A percentile compares a stretch with the other conserved stretches of the same genome.
Conservation (phyloP, 2,888 invertebrate genomes). For the Lottia scabra region DNA sequence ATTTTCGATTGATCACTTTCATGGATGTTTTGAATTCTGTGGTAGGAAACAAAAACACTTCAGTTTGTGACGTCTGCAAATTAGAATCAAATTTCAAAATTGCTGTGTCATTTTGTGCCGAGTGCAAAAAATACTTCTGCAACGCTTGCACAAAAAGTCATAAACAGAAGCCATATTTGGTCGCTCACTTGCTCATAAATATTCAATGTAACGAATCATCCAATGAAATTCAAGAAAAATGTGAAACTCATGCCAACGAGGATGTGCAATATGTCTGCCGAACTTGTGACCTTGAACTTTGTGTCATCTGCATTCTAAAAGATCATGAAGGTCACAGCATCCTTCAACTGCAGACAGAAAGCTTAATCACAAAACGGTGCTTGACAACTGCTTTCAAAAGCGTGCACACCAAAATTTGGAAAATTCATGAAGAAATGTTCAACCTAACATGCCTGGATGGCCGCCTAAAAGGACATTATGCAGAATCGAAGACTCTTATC, state of each 20-base stretch:
- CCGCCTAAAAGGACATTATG: slow-evolving; percentile 26
- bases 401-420: slow-evolving; percentile 27
- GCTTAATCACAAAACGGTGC: neutral
- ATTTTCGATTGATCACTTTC: slow-evolving; percentile 37
- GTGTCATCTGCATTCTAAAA: slow-evolving; percentile 31
- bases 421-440: slow-evolving; percentile 27
- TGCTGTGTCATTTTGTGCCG: slow-evolving; percentile 30
- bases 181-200: slow-evolving; percentile 25
- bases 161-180: slow-evolving; percentile 21
- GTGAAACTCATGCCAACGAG: slow-evolving; percentile 28
- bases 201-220: neutral
- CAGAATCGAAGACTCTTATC: slow-evolving; percentile 28
- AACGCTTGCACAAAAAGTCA: slow-evolving; percentile 21
- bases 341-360: neutral
- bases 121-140: slow-evolving; percentile 37
- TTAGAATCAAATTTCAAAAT: neutral
- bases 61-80: slow-evolving; percentile 28
- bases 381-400: slow-evolving; percentile 19
- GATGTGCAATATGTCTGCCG: slow-evolving; percentile 27
- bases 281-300: slow-evolving; percentile 28
- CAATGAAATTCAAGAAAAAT: slow-evolving; percentile 13
- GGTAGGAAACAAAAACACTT: slow-evolving; percentile 5
- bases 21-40: slow-evolving; percentile 26
- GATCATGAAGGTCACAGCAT: slow-evolving; percentile 29
- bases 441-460: slow-evolving; percentile 30